A percentile compares a stretch with the other conserved stretches of the same genome.
phyloP scores from a whole-genome alignment of 1,140 invertebrate species.

The Ephestia elutella region DNA sequence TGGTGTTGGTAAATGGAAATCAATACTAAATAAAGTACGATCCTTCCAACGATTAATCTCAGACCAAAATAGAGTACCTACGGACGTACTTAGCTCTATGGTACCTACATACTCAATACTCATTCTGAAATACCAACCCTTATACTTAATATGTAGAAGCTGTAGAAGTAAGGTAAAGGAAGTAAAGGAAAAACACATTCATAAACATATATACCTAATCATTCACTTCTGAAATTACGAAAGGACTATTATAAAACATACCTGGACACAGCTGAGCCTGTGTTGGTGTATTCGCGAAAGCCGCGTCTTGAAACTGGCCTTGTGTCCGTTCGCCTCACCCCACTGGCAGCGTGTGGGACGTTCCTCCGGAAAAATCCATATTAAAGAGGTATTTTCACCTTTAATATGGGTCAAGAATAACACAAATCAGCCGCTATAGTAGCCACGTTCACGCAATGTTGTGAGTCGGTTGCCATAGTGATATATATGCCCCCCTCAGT shows the following conservation, averaged over 20 bases:
- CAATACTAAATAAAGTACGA: too few species aligned
- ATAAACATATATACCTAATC: neutral
- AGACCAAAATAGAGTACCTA: too few species aligned
- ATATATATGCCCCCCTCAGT: too few species aligned
- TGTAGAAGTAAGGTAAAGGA: too few species aligned
- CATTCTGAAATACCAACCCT: too few species aligned
- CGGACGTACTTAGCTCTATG: too few species aligned
- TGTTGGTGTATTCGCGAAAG: slow-evolving; percentile 48
- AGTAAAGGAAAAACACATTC: too few species aligned
- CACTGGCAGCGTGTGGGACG: slow-evolving; percentile 34
- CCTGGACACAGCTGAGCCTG: slow-evolving; percentile 43
- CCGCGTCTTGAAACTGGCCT: slow-evolving; percentile 58
- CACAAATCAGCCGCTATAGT: slow-evolving; percentile 14
- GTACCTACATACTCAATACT: too few species aligned
- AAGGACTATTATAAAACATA: slow-evolving; percentile 14
- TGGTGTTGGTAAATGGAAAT: too few species aligned
- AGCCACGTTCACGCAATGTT: slow-evolving; percentile 47
- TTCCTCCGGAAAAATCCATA: slow-evolving; percentile 64
- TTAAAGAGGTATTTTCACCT: slow-evolving; percentile 37
- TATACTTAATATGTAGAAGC: too few species aligned
- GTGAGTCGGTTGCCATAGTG: slow-evolving; percentile 45
- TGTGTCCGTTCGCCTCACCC: slow-evolving; percentile 33
- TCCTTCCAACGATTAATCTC: too few species aligned
- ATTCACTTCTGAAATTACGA: slow-evolving; percentile 9
- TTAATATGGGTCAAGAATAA: slow-evolving; percentile 26